phyloP scores from a whole-genome alignment of 1,140 invertebrate species.

The Sipha flava region DNA sequence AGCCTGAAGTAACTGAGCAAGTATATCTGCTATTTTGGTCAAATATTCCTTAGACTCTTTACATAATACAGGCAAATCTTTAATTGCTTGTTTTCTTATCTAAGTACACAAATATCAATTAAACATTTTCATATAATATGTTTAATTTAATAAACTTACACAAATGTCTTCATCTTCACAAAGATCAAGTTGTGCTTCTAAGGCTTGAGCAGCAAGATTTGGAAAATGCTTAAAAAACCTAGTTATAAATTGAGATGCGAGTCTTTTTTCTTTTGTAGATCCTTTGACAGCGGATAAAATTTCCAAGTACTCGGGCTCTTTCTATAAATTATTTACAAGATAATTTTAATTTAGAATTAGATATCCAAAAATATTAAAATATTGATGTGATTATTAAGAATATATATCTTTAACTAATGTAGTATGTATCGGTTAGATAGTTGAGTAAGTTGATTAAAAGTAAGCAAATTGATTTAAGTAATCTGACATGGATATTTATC shows the following conservation, averaged over 20 bases:
- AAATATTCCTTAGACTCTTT: conserved; percentile 76
- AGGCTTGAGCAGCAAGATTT: conserved; percentile 67
- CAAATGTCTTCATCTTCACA: conserved; percentile 91
- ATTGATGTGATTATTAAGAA: no score
- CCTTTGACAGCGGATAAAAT: conserved; percentile 80
- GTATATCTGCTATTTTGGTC: conserved; percentile 80
- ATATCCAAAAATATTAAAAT: no score
- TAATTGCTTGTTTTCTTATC: conserved; percentile 93
- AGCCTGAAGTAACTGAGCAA: conserved; percentile 79
- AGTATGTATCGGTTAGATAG: no score
- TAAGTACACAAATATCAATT: conserved; percentile 42
- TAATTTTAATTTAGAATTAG: conserved; percentile 36
- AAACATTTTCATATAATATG: no score
- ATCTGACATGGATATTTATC: no score
- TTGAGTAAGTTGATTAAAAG: no score
- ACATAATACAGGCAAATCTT: conserved; percentile 79
- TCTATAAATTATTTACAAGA: conserved; percentile 54
- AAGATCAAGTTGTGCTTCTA: conserved; percentile 86
- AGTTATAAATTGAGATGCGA: conserved; percentile 90
- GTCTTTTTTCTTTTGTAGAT: conserved; percentile 76
- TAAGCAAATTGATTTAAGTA: no score
- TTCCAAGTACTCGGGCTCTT: conserved; percentile 77
- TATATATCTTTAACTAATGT: no score
- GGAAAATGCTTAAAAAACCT: conserved; percentile 92
- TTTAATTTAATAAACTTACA: conserved; percentile 53